These are phyloP conservation scores for Sarcophaga bullata DNA, from an alignment of 1,140 invertebrate genomes.

Conservation along the genomic window DNA sequence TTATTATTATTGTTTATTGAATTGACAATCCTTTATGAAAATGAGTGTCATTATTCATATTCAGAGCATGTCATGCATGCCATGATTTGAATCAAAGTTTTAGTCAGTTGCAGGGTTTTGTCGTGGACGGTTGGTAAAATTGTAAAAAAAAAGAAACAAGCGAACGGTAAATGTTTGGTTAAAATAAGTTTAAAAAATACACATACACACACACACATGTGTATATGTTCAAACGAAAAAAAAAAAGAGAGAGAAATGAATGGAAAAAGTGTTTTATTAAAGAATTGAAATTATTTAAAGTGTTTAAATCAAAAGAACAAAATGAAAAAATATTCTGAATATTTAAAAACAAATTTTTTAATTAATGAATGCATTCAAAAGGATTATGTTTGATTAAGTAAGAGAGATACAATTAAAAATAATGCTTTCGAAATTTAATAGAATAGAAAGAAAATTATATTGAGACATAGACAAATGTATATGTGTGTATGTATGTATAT, in stretches of 20 bases:
- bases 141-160: background rate
- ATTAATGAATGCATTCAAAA: background rate
- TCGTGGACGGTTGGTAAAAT: slow-evolving; percentile 30
- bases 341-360: no score
- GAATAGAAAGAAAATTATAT: background rate
- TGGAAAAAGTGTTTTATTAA: slow-evolving; percentile 7
- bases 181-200: background rate
- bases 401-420: background rate
- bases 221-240: no score
- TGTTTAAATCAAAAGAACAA: background rate
- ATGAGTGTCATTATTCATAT: background rate
- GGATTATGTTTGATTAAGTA: no score
- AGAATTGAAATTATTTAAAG: background rate
- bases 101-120: slow-evolving; percentile 33
- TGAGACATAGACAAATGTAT: background rate
- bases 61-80: background rate
- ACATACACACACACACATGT: no score
- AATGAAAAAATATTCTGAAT: background rate
- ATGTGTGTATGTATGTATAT: background rate
- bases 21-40: slow-evolving; percentile 16
- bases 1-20: slow-evolving; percentile 13
- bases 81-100: slow-evolving; percentile 6
- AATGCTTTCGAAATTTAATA: background rate
- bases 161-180: slow-evolving; percentile 13
- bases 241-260: no score